Evolutionary conservation across 1,140 invertebrate genomes (phyloP).

Genomic region (Cherax quadricarinatus): DNA sequence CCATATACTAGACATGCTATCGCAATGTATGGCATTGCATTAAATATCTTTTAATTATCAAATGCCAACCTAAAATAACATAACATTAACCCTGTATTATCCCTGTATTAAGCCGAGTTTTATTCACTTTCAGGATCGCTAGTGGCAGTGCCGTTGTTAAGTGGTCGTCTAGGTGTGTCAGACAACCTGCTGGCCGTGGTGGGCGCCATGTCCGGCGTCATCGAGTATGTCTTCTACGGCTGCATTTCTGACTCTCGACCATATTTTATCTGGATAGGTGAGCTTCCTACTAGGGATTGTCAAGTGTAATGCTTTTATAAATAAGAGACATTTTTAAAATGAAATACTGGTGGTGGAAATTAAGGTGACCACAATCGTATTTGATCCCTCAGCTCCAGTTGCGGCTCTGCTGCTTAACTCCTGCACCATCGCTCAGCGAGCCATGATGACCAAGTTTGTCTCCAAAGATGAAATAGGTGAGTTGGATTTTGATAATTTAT

Average conservation of each 20-base stretch:
- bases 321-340: background rate
- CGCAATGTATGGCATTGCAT: too few species aligned
- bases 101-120: background rate
- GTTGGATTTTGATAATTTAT: background rate
- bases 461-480: constrained; percentile 58
- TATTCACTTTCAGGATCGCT: constrained; percentile 27
- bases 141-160: constrained; percentile 55
- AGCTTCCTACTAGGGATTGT: background rate
- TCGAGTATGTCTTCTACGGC: constrained; percentile 49
- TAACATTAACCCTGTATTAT: too few species aligned
- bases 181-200: constrained; percentile 60
- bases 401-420: constrained; percentile 42
- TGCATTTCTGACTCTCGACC: constrained; percentile 29
- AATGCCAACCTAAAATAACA: too few species aligned
- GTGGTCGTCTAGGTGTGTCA: constrained; percentile 44
- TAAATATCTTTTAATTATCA: too few species aligned
- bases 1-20: too few species aligned
- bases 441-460: constrained; percentile 62
- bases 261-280: constrained; percentile 52
- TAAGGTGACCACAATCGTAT: background rate
- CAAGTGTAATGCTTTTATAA: background rate
- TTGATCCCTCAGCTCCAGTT: constrained; percentile 37
- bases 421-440: constrained; percentile 61
- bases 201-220: constrained; percentile 45
- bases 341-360: background rate